Percentiles rank a stretch among this genome's conserved stretches.
Conservation (phyloP, 2,888 invertebrate species). For the Apamea anceps region DNA sequence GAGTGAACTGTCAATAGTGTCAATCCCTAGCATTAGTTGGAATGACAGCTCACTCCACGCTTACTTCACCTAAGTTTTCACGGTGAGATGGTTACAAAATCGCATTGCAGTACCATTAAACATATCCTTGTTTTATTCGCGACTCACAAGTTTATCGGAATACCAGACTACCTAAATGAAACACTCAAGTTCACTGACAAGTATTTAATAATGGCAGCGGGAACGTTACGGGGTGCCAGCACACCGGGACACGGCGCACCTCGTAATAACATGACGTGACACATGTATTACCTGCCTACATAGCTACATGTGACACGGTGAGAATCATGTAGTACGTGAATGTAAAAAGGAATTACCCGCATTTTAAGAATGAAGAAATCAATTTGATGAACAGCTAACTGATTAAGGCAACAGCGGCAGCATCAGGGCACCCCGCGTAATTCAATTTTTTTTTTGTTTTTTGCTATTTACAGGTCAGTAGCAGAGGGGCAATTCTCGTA, state of each 20-base stretch:
- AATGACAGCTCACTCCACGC: too few relatives aligned
- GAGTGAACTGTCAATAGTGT: too few relatives aligned
- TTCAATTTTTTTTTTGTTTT: too few relatives aligned
- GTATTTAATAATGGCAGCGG: conserved; percentile 24
- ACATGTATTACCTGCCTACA: neutral
- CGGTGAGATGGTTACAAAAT: too few relatives aligned
- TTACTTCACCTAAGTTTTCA: too few relatives aligned
- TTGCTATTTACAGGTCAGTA: too few relatives aligned
- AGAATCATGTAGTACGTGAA: neutral
- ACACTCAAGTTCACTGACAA: conserved; percentile 7
- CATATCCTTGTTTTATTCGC: neutral
- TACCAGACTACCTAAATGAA: conserved; percentile 11
- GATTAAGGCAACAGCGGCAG: too few relatives aligned
- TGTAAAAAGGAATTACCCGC: neutral
- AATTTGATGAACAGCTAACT: neutral
- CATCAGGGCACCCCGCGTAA: too few relatives aligned
- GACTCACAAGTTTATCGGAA: neutral
- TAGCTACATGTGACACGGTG: neutral
- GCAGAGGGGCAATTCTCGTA: too few relatives aligned
- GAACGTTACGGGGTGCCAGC: neutral
- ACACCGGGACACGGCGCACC: neutral
- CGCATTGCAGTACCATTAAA: neutral
- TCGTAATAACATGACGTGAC: conserved; percentile 15
- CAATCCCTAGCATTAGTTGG: too few relatives aligned
- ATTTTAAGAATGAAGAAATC: neutral